Percentiles rank a stretch among this genome's conserved stretches.
Evolutionary conservation across 2,113 vertebrate species (phyloP).

Genomic region (Sander lucioperca): DNA sequence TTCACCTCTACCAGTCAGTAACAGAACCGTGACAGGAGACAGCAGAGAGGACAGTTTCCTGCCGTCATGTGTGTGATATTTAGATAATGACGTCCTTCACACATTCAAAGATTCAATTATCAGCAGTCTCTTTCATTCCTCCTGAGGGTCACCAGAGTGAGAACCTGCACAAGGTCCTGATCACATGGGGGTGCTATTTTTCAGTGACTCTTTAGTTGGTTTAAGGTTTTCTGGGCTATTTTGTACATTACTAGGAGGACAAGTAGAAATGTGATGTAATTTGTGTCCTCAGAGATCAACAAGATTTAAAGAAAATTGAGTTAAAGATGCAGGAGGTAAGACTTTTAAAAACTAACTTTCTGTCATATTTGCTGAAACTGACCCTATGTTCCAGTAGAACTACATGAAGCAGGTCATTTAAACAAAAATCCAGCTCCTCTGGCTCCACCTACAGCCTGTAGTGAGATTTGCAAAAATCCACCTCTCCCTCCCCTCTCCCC

Average conservation of each 20-base stretch:
- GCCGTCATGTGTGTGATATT: slow-evolving; percentile 36
- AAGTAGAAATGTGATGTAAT: background rate
- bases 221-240: background rate
- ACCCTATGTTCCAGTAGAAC: too few species aligned
- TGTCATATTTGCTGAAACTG: too few species aligned
- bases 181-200: background rate
- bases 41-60: slow-evolving; percentile 41
- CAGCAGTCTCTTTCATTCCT: slow-evolving; percentile 19
- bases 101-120: slow-evolving; percentile 39
- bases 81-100: slow-evolving; percentile 48
- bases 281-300: background rate
- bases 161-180: slow-evolving; percentile 1
- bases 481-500: too few species aligned
- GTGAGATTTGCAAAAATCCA: too few species aligned
- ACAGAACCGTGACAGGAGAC: slow-evolving; percentile 1
- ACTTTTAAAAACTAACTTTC: too few species aligned
- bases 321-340: background rate
- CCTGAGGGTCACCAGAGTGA: slow-evolving; percentile 12
- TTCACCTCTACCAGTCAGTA: slow-evolving; percentile 39
- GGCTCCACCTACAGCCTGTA: too few species aligned
- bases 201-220: background rate
- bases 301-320: background rate
- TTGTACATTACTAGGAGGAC: background rate
- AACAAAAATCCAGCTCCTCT: too few species aligned
- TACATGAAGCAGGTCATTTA: too few species aligned